Evolutionary conservation across 1,140 invertebrate species (phyloP).

Genomic region (Zaprionus kolodkinae): DNA sequence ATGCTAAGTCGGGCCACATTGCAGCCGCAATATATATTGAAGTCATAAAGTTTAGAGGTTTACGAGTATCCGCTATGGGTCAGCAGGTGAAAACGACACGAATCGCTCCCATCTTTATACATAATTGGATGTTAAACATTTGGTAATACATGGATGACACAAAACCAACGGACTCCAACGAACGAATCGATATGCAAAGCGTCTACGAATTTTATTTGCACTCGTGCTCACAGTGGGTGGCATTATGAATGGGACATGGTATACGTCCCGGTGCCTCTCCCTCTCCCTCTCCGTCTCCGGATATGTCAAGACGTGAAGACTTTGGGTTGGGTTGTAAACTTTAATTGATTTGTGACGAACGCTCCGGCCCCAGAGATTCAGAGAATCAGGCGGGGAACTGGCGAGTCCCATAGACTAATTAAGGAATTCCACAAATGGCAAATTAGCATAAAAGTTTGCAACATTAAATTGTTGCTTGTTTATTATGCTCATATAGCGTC

Average conservation of each 20-base stretch:
- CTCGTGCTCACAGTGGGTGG: conserved; percentile 71
- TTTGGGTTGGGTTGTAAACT: conserved; percentile 35
- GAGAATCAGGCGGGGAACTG: background rate
- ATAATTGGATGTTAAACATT: conserved; percentile 63
- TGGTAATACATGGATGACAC: conserved; percentile 51
- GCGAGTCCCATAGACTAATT: conserved; percentile 57
- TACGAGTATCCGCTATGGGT: conserved; percentile 51
- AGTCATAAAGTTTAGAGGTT: conserved; percentile 34
- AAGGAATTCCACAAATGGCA: conserved; percentile 70
- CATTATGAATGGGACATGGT: conserved; percentile 56
- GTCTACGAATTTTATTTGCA: conserved; percentile 66
- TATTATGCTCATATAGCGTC: conserved; percentile 51
- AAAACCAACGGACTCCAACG: conserved; percentile 17
- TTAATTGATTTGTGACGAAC: conserved; percentile 79
- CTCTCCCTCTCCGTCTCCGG: conserved; percentile 11
- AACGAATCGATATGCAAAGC: conserved; percentile 67
- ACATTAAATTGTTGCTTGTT: conserved; percentile 71
- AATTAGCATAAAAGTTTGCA: conserved; percentile 80
- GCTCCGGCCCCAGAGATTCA: background rate
- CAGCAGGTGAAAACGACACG: conserved; percentile 66
- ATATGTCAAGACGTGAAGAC: conserved; percentile 36
- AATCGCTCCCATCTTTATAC: conserved; percentile 30
- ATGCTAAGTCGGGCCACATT: conserved; percentile 11
- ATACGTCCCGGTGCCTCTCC: background rate
- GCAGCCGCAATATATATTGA: conserved; percentile 31